Percentiles rank a stretch among this genome's conserved stretches.
These are phyloP conservation scores for Neoascia interrupta DNA, from an alignment of 2,888 invertebrate genomes.

Conservation along the genomic window DNA sequence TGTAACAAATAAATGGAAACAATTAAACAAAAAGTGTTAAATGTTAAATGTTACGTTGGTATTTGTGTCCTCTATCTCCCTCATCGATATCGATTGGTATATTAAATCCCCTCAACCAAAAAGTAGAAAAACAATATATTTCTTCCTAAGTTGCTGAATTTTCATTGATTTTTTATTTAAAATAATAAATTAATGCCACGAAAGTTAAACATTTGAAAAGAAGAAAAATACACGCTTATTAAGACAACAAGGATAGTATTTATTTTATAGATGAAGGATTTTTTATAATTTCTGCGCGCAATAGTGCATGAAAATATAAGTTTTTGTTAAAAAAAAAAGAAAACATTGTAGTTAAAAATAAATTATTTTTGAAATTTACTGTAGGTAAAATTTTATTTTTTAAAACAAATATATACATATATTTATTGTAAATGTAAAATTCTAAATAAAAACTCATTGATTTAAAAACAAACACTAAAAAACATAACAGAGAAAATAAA, in stretches of 20 bases:
- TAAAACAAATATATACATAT: constrained; percentile 61
- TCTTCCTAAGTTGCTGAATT: constrained; percentile 73
- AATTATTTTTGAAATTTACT: constrained; percentile 64
- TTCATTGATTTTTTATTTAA: constrained; percentile 69
- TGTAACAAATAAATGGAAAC: constrained; percentile 62
- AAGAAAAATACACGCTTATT: constrained; percentile 55
- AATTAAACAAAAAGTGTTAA: constrained; percentile 67
- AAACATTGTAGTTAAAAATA: constrained; percentile 52
- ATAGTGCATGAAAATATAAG: constrained; percentile 58
- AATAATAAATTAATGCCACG: constrained; percentile 16
- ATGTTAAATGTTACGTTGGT: constrained; percentile 71
- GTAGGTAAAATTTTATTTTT: constrained; percentile 59
- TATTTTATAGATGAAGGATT: constrained; percentile 38
- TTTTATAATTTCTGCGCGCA: constrained; percentile 54
- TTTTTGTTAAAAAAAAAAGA: constrained; percentile 67
- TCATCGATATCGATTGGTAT: constrained; percentile 39
- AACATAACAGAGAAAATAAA: constrained; percentile 66
- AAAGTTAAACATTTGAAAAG: constrained; percentile 56
- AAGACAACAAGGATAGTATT: constrained; percentile 32
- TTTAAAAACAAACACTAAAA: constrained; percentile 23
- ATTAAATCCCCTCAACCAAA: constrained; percentile 55
- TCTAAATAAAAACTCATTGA: constrained; percentile 35
- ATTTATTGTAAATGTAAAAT: constrained; percentile 66
- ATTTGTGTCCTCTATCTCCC: constrained; percentile 69
- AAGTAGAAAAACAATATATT: constrained; percentile 46